Evolutionary conservation across 2,113 vertebrate species (phyloP).

Genomic region (Channa maculata): DNA sequence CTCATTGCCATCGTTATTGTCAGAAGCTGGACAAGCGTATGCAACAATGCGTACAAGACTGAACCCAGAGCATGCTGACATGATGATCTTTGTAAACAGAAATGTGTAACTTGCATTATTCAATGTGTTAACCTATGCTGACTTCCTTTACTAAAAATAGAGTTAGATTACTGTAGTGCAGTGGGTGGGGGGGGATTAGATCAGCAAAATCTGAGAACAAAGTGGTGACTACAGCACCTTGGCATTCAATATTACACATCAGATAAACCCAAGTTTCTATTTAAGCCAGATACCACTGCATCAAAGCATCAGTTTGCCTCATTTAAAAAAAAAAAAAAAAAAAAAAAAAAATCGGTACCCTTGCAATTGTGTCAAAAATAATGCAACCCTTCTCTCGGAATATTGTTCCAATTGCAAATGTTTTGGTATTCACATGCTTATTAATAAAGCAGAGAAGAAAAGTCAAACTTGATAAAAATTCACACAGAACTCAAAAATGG

Average conservation of each 20-base stretch:
- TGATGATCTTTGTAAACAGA: constrained; percentile 76
- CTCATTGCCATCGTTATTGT: constrained; percentile 59
- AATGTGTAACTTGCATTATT: constrained; percentile 37
- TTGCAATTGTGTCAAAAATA: no score
- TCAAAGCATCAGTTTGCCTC: not conserved
- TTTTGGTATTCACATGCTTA: no score
- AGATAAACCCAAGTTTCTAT: not conserved
- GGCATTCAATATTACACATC: not conserved
- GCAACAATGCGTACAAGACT: constrained; percentile 68
- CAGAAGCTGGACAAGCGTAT: constrained; percentile 63
- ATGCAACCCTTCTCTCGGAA: no score
- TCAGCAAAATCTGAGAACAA: not conserved
- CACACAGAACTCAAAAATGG: no score
- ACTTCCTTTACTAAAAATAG: not conserved
- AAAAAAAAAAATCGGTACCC: no score
- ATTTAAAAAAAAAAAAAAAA: no score
- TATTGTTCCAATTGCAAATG: no score
- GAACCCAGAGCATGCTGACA: constrained; percentile 64
- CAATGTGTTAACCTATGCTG: not conserved
- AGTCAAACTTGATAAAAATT: no score
- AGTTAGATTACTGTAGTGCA: not conserved
- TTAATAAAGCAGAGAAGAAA: no score
- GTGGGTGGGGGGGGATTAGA: no score
- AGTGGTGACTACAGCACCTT: not conserved
- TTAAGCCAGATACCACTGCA: not conserved